Evolutionary conservation across 2,888 invertebrate species (phyloP).

Genomic region (Macrophya annulata): DNA sequence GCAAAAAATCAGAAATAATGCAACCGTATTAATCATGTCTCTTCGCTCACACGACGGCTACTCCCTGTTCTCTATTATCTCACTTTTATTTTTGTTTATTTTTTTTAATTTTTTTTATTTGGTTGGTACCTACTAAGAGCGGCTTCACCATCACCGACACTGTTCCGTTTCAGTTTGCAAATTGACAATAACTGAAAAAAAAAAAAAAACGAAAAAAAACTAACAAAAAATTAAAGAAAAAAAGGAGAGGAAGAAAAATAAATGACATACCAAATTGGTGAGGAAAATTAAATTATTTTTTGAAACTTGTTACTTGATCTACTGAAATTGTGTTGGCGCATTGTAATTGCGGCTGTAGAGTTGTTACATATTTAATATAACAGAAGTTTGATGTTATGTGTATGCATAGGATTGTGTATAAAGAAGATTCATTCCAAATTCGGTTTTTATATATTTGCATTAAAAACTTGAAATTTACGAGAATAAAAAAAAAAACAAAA

Average conservation of each 20-base stretch:
- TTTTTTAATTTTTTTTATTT: not conserved
- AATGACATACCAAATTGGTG: not conserved
- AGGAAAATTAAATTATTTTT: not conserved
- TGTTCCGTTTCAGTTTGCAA: not conserved
- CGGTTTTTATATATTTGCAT: not conserved
- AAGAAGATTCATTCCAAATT: not conserved
- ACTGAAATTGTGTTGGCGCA: not conserved
- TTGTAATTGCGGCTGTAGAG: not conserved
- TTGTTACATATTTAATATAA: not conserved
- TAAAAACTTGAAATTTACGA: too few species aligned
- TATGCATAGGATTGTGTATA: not conserved
- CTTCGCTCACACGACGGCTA: conserved; percentile 56
- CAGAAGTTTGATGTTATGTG: not conserved
- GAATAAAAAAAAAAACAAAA: too few species aligned
- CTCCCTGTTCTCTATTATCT: conserved; percentile 31
- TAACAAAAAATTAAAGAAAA: not conserved
- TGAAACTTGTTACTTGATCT: not conserved
- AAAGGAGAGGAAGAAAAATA: too few species aligned
- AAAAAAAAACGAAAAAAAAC: not conserved
- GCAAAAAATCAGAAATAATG: conserved; percentile 76
- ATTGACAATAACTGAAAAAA: not conserved
- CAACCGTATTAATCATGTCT: conserved; percentile 76
- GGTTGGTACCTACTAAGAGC: not conserved
- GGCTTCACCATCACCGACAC: not conserved
- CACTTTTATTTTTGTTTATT: not conserved